Evolutionary conservation across 1,140 invertebrate genomes (phyloP), one percentile per base, ranked within the genome.

Genomic region (Drosophila leontia): DNA sequence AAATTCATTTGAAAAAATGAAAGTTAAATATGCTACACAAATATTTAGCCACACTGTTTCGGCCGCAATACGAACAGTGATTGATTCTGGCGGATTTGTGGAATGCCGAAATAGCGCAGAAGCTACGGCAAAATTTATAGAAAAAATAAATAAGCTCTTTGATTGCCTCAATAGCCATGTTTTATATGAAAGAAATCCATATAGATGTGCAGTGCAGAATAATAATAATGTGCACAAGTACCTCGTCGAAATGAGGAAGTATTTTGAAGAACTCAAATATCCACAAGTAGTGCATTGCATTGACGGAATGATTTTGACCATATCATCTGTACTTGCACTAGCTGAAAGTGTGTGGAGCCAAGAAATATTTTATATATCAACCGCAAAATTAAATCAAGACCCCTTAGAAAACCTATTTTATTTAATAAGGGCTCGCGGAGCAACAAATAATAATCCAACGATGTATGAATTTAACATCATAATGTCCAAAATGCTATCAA

Each of bases 111-210:
- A 42, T 17, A 42, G n/a, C n/a, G n/a, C n/a, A 42, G n/a, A 42
- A 42, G 41, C n/a, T 42, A 15, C 37, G 37, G 13, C 37, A 39
- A 39, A 26, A 26, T 26, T 26, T 26, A 26, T 26, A 26, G 23
- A 26, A 26, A 26, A 26, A 26, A 26, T 26, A 26, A 26, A 26
- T 15, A 42, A 42, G n/a, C 41, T 17, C n/a, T 42, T 42, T 42
- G 41, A 42, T 42, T 42, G 41, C 42, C 42, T 44, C 42, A 44
- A 44, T 44, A 44, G n/a, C 42, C 42, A 23, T 23, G 44, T 44
- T 44, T 45, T 45, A 23, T 45, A 23, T 45, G 44, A 45, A 23
- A 45, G 17, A 44, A 44, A 44, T 44, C 42, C 17, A 44, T 44
- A 19, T 19, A 44, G 42, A 17, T 44, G 42, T 19, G 42, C 42